These are phyloP conservation scores for Pseudorasbora parva DNA, from an alignment of 2,113 vertebrate species.

Conservation along the genomic window DNA sequence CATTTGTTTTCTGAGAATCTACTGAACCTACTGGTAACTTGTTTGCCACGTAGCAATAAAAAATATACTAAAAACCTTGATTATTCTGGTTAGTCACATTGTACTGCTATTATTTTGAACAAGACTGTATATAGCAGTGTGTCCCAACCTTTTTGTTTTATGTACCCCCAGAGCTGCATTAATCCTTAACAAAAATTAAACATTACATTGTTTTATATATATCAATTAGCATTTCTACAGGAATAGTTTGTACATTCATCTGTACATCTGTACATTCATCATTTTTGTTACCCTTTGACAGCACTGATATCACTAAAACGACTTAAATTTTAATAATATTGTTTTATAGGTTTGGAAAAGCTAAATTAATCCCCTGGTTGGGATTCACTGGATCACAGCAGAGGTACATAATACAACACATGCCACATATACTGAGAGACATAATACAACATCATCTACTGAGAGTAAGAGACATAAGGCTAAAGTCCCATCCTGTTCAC, in stretches of 20 bases:
- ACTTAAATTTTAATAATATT: neutral
- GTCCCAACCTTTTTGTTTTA: neutral
- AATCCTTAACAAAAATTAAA: neutral
- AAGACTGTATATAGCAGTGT: neutral
- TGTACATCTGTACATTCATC: too few species aligned
- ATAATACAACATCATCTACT: neutral
- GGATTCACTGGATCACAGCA: neutral
- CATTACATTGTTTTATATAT: too few species aligned
- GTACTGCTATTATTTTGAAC: too few species aligned
- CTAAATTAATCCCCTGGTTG: neutral
- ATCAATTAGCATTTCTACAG: neutral
- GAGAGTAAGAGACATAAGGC: neutral
- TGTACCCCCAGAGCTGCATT: neutral
- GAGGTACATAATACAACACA: neutral
- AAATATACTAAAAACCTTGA: too few species aligned
- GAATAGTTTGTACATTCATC: too few species aligned
- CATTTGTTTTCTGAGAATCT: too few species aligned
- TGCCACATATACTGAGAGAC: too few species aligned
- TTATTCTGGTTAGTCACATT: too few species aligned
- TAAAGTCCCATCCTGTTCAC: conserved; percentile 1
- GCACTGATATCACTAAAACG: neutral
- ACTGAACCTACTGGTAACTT: too few species aligned
- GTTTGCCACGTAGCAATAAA: too few species aligned
- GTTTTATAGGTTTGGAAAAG: neutral
- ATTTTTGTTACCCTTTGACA: neutral